phyloP scores from a whole-genome alignment of 23 tunicate genomes.

The Pegea sp. region DNA sequence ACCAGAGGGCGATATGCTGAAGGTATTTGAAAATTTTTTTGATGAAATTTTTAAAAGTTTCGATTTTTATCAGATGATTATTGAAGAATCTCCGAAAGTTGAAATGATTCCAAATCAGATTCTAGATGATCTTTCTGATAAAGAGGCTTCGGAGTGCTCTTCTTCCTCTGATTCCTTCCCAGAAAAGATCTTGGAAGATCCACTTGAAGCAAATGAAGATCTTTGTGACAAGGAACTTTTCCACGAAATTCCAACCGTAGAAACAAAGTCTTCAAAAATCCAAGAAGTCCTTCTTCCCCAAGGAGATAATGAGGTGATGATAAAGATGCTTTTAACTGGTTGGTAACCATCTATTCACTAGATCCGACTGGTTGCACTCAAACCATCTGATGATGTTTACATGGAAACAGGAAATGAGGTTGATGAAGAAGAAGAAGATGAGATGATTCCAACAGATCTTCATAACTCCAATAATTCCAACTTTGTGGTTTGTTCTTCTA shows the following conservation, averaged over 20 bases:
- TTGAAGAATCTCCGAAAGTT: conserved; percentile 1
- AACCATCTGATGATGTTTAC: conserved; percentile 20
- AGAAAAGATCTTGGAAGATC: too few species aligned
- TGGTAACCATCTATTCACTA: too few species aligned
- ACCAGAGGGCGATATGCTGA: too few species aligned
- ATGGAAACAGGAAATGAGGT: conserved; percentile 5
- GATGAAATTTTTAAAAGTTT: too few species aligned
- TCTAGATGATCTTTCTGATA: conserved; percentile 3
- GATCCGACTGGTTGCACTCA: conserved; percentile 36
- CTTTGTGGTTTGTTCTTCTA: too few species aligned
- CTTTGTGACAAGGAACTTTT: conserved; percentile 4
- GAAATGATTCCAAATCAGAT: too few species aligned
- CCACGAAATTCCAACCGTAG: conserved; percentile 48
- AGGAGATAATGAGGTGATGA: conserved; percentile 58
- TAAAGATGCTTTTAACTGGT: too few species aligned
- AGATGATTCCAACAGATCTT: not conserved
- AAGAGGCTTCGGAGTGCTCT: conserved; percentile 4
- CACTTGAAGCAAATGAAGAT: too few species aligned
- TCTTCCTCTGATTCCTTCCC: conserved; percentile 5
- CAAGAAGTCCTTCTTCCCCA: conserved; percentile 69
- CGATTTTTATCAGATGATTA: too few species aligned
- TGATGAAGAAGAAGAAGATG: conserved; percentile 1
- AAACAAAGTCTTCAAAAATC: conserved; percentile 65
- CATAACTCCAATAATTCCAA: conserved; percentile 2
- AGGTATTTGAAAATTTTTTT: too few species aligned